These are phyloP conservation scores for Formicarius rufipectus DNA, from an alignment of 2,113 vertebrate species.

Conservation along the genomic window DNA sequence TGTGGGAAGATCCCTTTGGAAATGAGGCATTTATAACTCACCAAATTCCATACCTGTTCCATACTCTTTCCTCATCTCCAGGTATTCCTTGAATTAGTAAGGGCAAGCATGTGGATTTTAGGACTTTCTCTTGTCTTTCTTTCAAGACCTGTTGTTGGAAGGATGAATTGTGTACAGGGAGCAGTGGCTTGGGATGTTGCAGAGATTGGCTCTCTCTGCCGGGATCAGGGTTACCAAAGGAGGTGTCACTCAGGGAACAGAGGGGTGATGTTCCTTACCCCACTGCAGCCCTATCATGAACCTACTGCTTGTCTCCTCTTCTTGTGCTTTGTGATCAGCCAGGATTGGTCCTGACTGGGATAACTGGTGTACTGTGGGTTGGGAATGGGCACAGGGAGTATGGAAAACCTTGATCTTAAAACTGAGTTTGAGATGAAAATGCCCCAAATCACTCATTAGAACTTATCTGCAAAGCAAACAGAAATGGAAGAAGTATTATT, in stretches of 20 bases:
- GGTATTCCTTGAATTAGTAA: background rate
- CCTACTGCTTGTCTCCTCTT: background rate
- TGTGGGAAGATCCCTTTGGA: background rate
- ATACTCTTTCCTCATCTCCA: background rate
- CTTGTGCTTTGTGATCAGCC: background rate
- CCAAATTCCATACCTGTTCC: background rate
- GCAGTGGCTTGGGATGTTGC: background rate
- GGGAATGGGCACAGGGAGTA: background rate
- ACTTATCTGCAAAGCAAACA: background rate
- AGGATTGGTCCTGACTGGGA: background rate
- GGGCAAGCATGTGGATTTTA: background rate
- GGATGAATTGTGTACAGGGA: background rate
- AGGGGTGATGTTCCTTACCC: background rate
- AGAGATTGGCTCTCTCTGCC: background rate
- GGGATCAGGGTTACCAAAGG: background rate
- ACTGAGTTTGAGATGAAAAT: background rate
- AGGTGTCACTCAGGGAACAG: background rate
- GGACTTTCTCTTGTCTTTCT: background rate
- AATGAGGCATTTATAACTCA: background rate
- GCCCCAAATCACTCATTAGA: background rate
- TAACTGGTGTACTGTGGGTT: background rate
- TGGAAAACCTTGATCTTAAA: background rate
- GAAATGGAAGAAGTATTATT: background rate
- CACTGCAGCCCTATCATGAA: background rate
- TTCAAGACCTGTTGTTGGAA: rapidly evolving